A percentile compares a stretch with the other conserved stretches of the same genome.
These are phyloP conservation scores for Melieria crassipennis DNA, from an alignment of 2,888 invertebrate genomes.

Conservation along the genomic window DNA sequence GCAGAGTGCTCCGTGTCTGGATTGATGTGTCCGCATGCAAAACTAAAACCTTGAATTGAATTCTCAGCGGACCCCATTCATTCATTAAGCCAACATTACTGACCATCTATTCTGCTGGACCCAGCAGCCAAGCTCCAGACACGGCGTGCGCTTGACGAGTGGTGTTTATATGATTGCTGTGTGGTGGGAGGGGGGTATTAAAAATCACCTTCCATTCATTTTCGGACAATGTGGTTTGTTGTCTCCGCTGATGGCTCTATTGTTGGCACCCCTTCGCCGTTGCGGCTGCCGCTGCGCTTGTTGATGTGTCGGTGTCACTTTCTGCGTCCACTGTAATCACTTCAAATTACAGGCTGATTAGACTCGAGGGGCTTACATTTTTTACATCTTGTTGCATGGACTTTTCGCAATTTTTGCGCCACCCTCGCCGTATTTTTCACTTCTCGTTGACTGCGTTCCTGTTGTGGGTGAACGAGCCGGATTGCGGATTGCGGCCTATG, in stretches of 20 bases:
- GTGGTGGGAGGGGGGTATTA: conserved; percentile 1
- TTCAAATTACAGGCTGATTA: conserved; percentile 49
- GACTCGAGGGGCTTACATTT: conserved; percentile 44
- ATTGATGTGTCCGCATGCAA: conserved; percentile 1
- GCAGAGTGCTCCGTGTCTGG: background rate
- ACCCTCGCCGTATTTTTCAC: conserved; percentile 18
- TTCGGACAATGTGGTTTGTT: conserved; percentile 1
- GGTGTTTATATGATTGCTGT: no score
- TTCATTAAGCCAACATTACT: conserved; percentile 46
- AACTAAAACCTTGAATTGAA: conserved; percentile 23
- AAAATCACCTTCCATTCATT: conserved; percentile 36
- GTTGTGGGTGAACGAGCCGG: conserved; percentile 4
- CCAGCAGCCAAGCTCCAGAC: background rate
- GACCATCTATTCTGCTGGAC: conserved; percentile 34
- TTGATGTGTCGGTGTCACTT: conserved; percentile 40
- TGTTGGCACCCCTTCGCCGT: background rate
- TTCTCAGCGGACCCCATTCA: conserved; percentile 48
- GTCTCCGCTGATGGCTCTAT: background rate
- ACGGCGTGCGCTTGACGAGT: no score
- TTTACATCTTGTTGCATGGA: background rate
- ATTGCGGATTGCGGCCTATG: background rate
- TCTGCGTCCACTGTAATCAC: conserved; percentile 45
- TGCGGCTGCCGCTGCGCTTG: conserved; percentile 14
- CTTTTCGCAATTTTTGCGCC: conserved; percentile 14
- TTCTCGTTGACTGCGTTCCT: conserved; percentile 29